Conservation (phyloP, 2,113 vertebrate genomes). For the Istiophorus platypterus region DNA sequence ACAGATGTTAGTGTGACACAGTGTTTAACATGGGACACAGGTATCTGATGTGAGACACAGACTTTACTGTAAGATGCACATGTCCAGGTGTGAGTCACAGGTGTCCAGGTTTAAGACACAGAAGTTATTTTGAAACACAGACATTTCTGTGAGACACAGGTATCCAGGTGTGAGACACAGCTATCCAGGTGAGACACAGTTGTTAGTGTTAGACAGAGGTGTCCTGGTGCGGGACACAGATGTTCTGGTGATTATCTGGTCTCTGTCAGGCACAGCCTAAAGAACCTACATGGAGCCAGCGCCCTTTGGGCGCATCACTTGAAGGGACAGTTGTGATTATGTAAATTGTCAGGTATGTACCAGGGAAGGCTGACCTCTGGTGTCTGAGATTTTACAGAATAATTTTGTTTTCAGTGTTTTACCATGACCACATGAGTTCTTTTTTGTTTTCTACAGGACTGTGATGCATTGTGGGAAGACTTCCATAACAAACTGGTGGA, state of each 20-base stretch:
- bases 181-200: neutral
- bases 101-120: neutral
- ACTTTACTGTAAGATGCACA: no score
- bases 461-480: constrained; percentile 97
- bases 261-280: no score
- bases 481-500: constrained; percentile 98
- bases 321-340: neutral
- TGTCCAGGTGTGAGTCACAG: no score
- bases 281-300: no score
- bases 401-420: neutral
- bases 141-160: no score
- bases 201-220: no score
- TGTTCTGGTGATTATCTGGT: no score
- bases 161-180: neutral
- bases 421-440: neutral
- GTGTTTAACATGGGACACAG: no score
- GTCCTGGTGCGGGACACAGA: neutral
- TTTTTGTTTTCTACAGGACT: constrained; percentile 86
- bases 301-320: neutral
- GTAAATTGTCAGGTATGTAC: neutral
- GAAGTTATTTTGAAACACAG: no score
- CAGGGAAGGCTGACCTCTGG: neutral
- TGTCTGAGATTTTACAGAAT: neutral
- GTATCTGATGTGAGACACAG: no score
- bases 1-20: no score